Base-by-base conservation (phyloP, 2,113 vertebrate genomes). In the Lophochroa leadbeateri region DNA sequence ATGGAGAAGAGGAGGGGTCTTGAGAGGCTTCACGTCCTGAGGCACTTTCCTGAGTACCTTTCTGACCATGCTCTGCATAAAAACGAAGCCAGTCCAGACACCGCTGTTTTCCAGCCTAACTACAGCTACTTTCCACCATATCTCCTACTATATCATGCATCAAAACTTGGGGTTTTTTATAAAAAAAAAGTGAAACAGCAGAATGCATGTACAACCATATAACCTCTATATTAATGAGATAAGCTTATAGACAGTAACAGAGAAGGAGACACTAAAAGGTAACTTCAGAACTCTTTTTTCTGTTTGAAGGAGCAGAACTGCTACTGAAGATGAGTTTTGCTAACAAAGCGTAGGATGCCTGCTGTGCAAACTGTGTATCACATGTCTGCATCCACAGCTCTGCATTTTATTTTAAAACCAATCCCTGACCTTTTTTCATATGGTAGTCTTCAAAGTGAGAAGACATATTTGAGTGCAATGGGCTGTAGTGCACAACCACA, bases 371-470 rank as follows among this genome's bases (percentile, higher is more conserved):
- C 75, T 55, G 17, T 2, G 2, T 39, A 67, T 60, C 9, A 8
- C 4, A 4, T 67, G 47, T 82, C 76, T 58, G 10, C 86, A 70
- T 31, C 64, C 21, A 13, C 19, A 81, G 46, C 23, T 41, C 31
- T 67, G 69, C 55, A 82, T 61, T 82, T 81, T 63, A 25, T 80
- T 94, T 90, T 82, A 55, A 58, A 89, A 70, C 37, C 0, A 0
- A 67, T 82, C 25, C 50, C 18, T 55, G 64, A 78, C 39, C 46
- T 23, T 80, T 63, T 68, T 83, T 75, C 31, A 41, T 50, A 65
- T 21, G 35, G 23, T 57, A 47, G 39, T 86, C 68, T 77, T 92
- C 46, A 50, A 94, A 90, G 60, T 70, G 76, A 91, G 95, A 88
- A 71, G 43, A 86, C 37, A 21, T 41, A 75, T 69, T 64, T 84